phyloP scores from a whole-genome alignment of 2,888 invertebrate species.

The Cybosia mesomella region DNA sequence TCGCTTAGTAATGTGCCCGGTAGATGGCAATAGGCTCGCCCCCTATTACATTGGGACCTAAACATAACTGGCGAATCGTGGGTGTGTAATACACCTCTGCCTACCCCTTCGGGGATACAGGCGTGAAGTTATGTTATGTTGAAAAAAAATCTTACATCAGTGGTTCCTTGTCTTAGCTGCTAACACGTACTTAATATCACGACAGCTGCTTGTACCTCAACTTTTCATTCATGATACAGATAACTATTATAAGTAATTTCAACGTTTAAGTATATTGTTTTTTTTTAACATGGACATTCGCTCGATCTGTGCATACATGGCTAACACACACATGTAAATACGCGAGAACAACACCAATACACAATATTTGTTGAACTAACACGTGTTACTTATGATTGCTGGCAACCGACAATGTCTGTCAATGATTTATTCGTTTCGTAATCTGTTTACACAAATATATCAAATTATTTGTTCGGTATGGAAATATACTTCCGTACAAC shows the following conservation, averaged over 20 bases:
- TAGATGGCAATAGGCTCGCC: too few relatives aligned
- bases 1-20: too few relatives aligned
- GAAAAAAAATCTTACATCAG: too few relatives aligned
- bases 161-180: too few relatives aligned
- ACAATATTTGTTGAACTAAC: conserved; percentile 46
- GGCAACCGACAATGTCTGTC: conserved; percentile 57
- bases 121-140: too few relatives aligned
- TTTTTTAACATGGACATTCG: background rate
- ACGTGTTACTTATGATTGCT: conserved; percentile 48
- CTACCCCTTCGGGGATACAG: too few relatives aligned
- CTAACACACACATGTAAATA: conserved; percentile 7
- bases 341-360: conserved; percentile 12
- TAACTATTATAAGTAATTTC: background rate
- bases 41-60: too few relatives aligned
- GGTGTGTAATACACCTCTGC: too few relatives aligned
- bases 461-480: conserved; percentile 16
- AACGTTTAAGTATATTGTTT: background rate
- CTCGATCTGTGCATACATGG: background rate
- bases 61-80: too few relatives aligned
- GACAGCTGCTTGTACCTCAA: background rate
- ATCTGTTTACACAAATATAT: conserved; percentile 42
- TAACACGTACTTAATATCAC: too few relatives aligned
- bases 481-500: conserved; percentile 14
- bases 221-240: background rate
- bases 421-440: conserved; percentile 56